Base-by-base conservation (phyloP, 2,113 vertebrate species). In the Scomber colias region DNA sequence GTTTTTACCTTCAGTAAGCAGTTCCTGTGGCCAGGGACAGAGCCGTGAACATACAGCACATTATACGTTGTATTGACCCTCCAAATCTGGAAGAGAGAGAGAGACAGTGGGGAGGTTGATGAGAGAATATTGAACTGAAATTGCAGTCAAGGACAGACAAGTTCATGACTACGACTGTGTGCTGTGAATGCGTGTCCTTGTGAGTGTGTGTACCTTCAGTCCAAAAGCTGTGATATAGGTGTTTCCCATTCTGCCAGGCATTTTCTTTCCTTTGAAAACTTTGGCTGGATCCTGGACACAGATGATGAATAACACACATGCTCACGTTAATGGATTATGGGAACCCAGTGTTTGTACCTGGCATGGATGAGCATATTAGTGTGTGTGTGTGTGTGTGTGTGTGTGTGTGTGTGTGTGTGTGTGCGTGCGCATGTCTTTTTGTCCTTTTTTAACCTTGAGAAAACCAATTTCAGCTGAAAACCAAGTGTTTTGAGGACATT, bases 201-300 rank as follows among this genome's bases (percentile, higher is more conserved):
- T 46, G 56, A 12, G 48, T 35, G 13, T 31, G 51, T 27, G 17
- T 86, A 98, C 98, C 95, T 98, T 99, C 56, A 99, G 92, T 40
- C 97, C 97, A 16, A 74, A 81, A 8, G 85, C 69, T 5, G 98
- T 99, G 79, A 95, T 82, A 16, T 92, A 96, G 57, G 73, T 2
- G 78, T 99, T 98, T 12, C 98, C 98, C 97, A 98, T 96, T 77
- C 31, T 86, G 44, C 98, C 98, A 2, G 98, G 97, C 98, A 99
- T 97, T 88, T 98, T 99, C 85, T 96, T 99, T 48, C 98, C 98
- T 31, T 96, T 97, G 86, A 96, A 97, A 70, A 99, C 96, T 93
- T 95, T 97, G 69, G 90, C 88, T 86, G 97, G 92, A 92, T 96
- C 95, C 98, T 99, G 27, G 19, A 77, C 3, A 54, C 59, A 79